A percentile compares a stretch with the other conserved stretches of the same genome.
Conservation (phyloP, 30 jellyfish, hydroid and myxozoan species). For the Cassiopea xamachana region DNA sequence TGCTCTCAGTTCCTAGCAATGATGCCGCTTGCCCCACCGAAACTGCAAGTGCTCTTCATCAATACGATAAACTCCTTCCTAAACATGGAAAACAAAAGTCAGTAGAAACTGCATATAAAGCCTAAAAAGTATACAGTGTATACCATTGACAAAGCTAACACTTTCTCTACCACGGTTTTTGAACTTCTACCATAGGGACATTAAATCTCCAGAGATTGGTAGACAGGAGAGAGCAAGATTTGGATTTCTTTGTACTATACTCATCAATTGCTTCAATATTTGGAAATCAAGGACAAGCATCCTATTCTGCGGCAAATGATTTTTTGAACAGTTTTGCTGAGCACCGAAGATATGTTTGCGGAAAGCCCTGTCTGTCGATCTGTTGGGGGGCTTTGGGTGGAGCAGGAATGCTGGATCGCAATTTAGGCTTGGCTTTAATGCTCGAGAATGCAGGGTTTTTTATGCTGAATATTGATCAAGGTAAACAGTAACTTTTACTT, state of each 20-base stretch:
- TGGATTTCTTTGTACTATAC: slow-evolving; percentile 62
- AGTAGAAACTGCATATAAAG: too few species aligned
- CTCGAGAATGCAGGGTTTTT: slow-evolving; percentile 46
- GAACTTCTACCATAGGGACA: slow-evolving; percentile 31
- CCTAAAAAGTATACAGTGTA: too few species aligned
- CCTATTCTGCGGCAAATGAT: slow-evolving; percentile 68
- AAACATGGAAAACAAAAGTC: too few species aligned
- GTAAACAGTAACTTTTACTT: neutral
- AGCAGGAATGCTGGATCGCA: slow-evolving; percentile 63
- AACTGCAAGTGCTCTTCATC: too few species aligned
- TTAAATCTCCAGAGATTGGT: slow-evolving; percentile 46
- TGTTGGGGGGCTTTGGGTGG: slow-evolving; percentile 91
- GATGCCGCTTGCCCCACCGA: too few species aligned
- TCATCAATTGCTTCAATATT: slow-evolving; percentile 57
- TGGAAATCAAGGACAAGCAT: slow-evolving; percentile 64
- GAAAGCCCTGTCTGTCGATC: slow-evolving; percentile 58
- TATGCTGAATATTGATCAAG: slow-evolving; percentile 46
- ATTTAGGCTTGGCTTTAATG: slow-evolving; percentile 22
- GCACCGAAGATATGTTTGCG: slow-evolving; percentile 25
- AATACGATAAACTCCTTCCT: too few species aligned
- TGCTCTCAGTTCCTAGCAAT: too few species aligned
- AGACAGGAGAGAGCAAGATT: slow-evolving; percentile 22
- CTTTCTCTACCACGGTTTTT: too few species aligned
- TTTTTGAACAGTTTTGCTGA: slow-evolving; percentile 74
- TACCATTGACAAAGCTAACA: too few species aligned